Evolutionary conservation across 2,888 invertebrate species (phyloP), one percentile per base, ranked within the genome.

Genomic region (Opisthograptis luteolata): DNA sequence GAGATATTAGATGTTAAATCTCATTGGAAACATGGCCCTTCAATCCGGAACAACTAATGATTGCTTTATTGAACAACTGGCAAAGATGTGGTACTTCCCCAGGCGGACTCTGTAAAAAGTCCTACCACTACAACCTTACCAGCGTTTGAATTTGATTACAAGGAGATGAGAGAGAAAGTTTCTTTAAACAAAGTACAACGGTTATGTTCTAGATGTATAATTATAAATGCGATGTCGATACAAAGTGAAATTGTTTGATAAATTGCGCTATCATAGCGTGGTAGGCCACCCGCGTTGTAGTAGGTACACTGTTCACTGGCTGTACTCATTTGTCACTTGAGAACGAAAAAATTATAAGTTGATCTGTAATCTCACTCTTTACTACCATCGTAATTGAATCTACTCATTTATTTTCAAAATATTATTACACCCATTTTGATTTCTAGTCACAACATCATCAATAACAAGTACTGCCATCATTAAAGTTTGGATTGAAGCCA

Each of bases 211-310:
- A 42, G 36, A 25, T 42, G 8, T 31, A 37, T 46, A n/a, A n/a
- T 34, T 25, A 25, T 31, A 37, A 37, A 32, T 27, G 32, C 40
- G 24, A 20, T 35, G 34, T 35, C 50, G 42, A 31, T 54, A 62
- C 69, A 62, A 68, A 82, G 84, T 81, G 83, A 88, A 86, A 84
- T 76, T 72, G 63, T 73, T 70, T 84, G 79, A 85, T 81, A 72
- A 80, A 86, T 81, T 57, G 68, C 56, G 62, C 57, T 60, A 68
- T 71, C 70, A 66, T 64, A 55, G 53, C 64, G 62, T 66, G 63
- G 66, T 67, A 59, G 87, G 75, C 87, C 87, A 80, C 87, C 85
- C 82, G 76, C 71, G 69, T 53, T 7, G 73, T 39, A 39, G 55
- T 44, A n/a, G n/a, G n/a, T n/a, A n/a, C n/a, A n/a, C n/a, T n/a